Evolutionary conservation across 2,888 invertebrate species (phyloP), one percentile per base, ranked within the genome.

Genomic region (Drosophila histrio): DNA sequence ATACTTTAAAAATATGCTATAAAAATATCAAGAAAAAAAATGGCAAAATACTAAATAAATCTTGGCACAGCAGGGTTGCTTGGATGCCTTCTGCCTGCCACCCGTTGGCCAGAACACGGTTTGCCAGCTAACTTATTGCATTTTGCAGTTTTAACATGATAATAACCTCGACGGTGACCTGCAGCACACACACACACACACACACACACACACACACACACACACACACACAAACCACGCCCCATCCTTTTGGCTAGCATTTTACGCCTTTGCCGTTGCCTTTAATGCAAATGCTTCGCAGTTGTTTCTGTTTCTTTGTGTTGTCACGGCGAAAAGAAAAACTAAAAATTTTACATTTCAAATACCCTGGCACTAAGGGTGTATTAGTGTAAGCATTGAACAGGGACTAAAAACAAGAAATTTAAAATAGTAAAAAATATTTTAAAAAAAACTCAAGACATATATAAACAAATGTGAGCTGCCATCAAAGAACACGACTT

Each of bases 141-240:
- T 71, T 81, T 54, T 76, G 63, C 72, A 68, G 65, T 76, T 81
- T 79, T 76, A 82, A 82, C 79, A 79, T 79, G 79, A 82, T 82
- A 79, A 79, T 78, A 82, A 75, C 69, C 75, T 39, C 63, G 9
- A 50, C 68, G 76, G 58, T 74, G 79, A 63, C 69, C 71, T 59
- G 59, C 44, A 54, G 38, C 32, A 38, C 24, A 56, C 47, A 38
- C 38, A 41, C 36, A 26, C 19, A 7, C 28, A 22, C n/a, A 26
- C 38, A 49, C 22, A 38, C 9, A 49, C 19, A 32, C 17, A 28
- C 32, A 13, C 19, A 44, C 9, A 39, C n/a, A 36, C 57, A 30
- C 43, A 30, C 32, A 32, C 13, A 15, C 24, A 17, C 32, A 19
- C 21, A 38, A 17, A 19, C 19, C 32, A 47, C 47, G 28, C 61